These are phyloP conservation scores for Mythimna lalbum DNA, from an alignment of 2,888 invertebrate genomes.

Conservation along the genomic window DNA sequence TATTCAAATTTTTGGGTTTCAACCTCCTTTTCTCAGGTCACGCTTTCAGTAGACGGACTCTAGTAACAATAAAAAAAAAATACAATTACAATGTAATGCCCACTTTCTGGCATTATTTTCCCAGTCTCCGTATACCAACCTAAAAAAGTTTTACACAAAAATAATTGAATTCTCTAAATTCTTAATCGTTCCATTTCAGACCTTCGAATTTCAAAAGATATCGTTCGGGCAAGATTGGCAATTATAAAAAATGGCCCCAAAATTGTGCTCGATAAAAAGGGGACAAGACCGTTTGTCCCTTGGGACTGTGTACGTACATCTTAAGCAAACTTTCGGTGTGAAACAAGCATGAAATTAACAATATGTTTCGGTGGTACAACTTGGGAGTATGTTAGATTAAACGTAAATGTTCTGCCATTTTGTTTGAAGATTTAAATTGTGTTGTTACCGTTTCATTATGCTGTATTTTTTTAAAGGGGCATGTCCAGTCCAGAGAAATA, in stretches of 20 bases:
- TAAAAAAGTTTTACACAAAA: constrained; percentile 52
- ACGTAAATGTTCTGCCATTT: constrained; percentile 20
- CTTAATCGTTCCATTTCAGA: constrained; percentile 67
- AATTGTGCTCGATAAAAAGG: constrained; percentile 73
- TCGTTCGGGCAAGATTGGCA: constrained; percentile 78
- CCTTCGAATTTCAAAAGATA: constrained; percentile 62
- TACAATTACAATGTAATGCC: not conserved
- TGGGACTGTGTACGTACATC: constrained; percentile 57
- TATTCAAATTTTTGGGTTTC: too few relatives aligned
- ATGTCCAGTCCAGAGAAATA: not conserved
- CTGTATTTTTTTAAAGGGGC: not conserved
- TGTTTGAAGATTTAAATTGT: constrained; percentile 19
- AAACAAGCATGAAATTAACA: constrained; percentile 57
- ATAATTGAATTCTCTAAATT: constrained; percentile 74
- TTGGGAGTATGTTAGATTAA: constrained; percentile 22
- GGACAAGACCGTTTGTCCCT: constrained; percentile 57
- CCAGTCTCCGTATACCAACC: not conserved
- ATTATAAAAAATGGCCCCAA: constrained; percentile 79
- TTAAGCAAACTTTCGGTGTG: constrained; percentile 47
- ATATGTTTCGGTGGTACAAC: constrained; percentile 42
- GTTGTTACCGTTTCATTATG: not conserved
- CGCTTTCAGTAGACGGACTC: too few relatives aligned
- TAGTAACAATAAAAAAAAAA: not conserved
- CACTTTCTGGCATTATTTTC: not conserved
- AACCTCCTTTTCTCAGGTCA: too few relatives aligned